Evolutionary conservation across 2,888 invertebrate genomes (phyloP).

Genomic region (Eledona agricola): DNA sequence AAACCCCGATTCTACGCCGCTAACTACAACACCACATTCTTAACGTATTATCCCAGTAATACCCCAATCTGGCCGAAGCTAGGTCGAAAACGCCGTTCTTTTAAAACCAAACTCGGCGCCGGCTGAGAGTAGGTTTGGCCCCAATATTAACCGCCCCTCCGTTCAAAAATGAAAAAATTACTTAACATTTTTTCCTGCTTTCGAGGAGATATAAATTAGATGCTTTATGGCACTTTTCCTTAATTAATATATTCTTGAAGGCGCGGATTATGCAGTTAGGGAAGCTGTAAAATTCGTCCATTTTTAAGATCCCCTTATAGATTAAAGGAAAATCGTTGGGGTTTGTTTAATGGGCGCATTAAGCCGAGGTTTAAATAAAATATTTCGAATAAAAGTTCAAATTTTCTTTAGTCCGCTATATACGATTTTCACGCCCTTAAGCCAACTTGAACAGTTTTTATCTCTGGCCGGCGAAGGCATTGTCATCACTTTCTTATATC

Average conservation of each 20-base stretch:
- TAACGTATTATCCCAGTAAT: constrained; percentile 35
- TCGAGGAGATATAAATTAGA: no score
- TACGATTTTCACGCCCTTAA: constrained; percentile 47
- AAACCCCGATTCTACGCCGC: constrained; percentile 35
- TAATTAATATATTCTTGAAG: constrained; percentile 25
- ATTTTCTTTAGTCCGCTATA: constrained; percentile 42
- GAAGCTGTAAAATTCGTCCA: constrained; percentile 23
- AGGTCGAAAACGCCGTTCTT: no score
- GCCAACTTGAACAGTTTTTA: constrained; percentile 44
- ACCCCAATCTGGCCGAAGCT: no score
- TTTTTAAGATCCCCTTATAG: constrained; percentile 24
- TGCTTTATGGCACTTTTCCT: constrained; percentile 16
- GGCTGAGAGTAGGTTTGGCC: no score
- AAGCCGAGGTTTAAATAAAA: constrained; percentile 36
- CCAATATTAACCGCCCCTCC: no score
- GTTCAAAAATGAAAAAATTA: no score
- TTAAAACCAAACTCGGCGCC: no score
- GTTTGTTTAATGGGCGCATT: constrained; percentile 31
- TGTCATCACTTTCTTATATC: constrained; percentile 48
- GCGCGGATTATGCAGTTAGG: constrained; percentile 21
- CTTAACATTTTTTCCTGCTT: no score
- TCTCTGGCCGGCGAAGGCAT: constrained; percentile 43
- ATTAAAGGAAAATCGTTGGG: constrained; percentile 31
- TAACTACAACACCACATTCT: constrained; percentile 39
- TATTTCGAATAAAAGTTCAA: constrained; percentile 42